Conservation (phyloP, 2,797 vertebrate species). For the Falco columbarius region DNA sequence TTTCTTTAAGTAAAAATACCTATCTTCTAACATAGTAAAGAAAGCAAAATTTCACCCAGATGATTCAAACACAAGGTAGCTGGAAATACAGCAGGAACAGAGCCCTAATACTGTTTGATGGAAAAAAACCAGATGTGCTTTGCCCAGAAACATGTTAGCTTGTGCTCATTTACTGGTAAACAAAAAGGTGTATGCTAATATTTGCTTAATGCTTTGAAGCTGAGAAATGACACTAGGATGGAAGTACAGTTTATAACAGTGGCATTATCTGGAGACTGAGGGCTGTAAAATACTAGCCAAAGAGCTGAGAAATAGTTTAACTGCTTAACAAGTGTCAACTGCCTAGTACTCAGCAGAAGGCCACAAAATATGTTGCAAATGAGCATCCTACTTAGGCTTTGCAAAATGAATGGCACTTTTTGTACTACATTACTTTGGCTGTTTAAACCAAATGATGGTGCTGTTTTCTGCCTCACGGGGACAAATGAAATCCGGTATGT, state of each 20-base stretch:
- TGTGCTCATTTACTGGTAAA: not conserved
- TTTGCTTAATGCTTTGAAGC: not conserved
- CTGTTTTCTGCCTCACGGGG: not conserved
- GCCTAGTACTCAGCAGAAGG: not conserved
- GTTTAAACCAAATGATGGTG: not conserved
- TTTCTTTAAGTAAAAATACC: not conserved
- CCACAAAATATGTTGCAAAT: not conserved
- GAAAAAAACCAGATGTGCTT: not conserved
- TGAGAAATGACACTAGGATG: not conserved
- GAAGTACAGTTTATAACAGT: not conserved
- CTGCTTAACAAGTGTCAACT: not conserved
- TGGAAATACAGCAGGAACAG: not conserved
- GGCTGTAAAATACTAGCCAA: not conserved
- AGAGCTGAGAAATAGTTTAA: not conserved
- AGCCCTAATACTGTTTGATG: not conserved
- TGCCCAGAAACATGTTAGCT: not conserved
- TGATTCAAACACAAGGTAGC: not conserved
- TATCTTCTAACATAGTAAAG: not conserved
- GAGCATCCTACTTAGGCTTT: not conserved
- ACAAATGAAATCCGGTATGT: slow-evolving; percentile 4
- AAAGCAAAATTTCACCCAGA: not conserved
- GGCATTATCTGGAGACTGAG: not conserved
- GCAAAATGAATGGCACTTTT: not conserved
- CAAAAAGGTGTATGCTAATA: not conserved
- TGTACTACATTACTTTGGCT: not conserved